Evolutionary conservation across 2,113 vertebrate genomes (phyloP), one percentile per base, ranked within the genome.

Genomic region (Tauraco erythrolophus): DNA sequence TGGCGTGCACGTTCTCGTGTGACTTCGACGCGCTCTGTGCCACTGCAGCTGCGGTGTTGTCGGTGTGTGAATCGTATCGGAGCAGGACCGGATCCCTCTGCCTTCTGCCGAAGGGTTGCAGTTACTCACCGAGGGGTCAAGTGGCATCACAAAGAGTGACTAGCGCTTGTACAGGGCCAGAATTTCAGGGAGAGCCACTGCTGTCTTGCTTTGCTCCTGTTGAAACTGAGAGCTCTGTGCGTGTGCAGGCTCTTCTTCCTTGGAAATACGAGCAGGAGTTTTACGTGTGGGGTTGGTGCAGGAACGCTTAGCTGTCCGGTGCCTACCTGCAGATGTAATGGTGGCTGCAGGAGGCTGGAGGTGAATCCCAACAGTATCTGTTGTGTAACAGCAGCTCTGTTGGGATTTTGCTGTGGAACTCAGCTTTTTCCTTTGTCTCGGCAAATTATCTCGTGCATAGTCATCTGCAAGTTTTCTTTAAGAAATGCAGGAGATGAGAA

Each of bases 1-100:
- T 6, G 6, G 45, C 2, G 0, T 13, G 14, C 6, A 0, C 4
- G 50, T 74, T 3, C 18, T 12, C 57, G 41, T 6, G 24, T 46
- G 77, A 33, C 37, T 70, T 6, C 0, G 51, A 9, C 61, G 18
- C 9, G 1, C 31, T 33, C 21, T 31, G 57, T 24, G 41, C 64
- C 75, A 11, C 57, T 53, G 64, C 41, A 48, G 30, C 51, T 48
- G 75, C 37, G 35, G 14, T 33, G 22, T 6, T 74, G 45, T 53
- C 2, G 1, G 16, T 19, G 1, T 6, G 33, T 33, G 70, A 71
- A 30, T 39, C 69, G 31, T 60, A 23, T 77, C 54, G 30, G 15
- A 90, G 50, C 2, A 3, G 60, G 22, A 46, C 56, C 33, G 71
- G 31, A 39, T 78, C 57, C 66, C 33, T 83, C 58, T 41, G 39